phyloP scores from a whole-genome alignment of 2,888 invertebrate genomes.

The Rotaria magnacalcarata region DNA sequence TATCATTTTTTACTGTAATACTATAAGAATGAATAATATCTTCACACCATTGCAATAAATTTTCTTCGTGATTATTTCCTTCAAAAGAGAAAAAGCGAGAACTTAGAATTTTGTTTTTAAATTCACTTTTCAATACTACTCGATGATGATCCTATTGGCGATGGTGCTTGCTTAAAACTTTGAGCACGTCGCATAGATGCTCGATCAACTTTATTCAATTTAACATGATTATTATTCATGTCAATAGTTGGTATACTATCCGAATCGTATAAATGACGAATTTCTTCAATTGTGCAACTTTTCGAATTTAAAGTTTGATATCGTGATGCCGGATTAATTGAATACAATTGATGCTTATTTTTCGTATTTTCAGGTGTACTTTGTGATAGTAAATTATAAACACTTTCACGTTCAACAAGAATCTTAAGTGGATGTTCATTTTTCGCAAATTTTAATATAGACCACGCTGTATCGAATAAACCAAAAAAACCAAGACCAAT shows the following conservation, averaged over 20 bases:
- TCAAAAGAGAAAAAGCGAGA: neutral
- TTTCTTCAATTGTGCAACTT: slow-evolving; percentile 12
- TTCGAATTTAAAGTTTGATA: slow-evolving; percentile 76
- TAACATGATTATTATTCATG: slow-evolving; percentile 15
- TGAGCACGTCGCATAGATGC: neutral
- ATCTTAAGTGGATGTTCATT: slow-evolving; percentile 61
- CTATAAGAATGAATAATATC: neutral
- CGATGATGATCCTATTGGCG: neutral
- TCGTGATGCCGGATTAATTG: slow-evolving; percentile 63
- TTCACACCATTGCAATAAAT: neutral
- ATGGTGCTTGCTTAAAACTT: neutral
- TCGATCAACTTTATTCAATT: neutral
- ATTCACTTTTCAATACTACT: neutral
- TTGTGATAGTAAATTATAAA: slow-evolving; percentile 81
- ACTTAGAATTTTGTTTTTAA: neutral
- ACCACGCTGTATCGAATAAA: slow-evolving; percentile 91
- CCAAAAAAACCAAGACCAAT: slow-evolving; percentile 93
- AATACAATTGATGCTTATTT: slow-evolving; percentile 69
- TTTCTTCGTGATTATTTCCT: neutral
- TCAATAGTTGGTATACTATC: slow-evolving; percentile 17
- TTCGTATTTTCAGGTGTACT: slow-evolving; percentile 92
- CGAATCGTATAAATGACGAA: slow-evolving; percentile 27
- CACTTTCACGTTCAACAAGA: slow-evolving; percentile 86
- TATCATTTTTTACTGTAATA: neutral
- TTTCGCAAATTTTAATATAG: slow-evolving; percentile 68